Percentiles rank a stretch among this genome's conserved stretches.
phyloP scores from a whole-genome alignment of 2,113 vertebrate species.

The Gavialis gangeticus region DNA sequence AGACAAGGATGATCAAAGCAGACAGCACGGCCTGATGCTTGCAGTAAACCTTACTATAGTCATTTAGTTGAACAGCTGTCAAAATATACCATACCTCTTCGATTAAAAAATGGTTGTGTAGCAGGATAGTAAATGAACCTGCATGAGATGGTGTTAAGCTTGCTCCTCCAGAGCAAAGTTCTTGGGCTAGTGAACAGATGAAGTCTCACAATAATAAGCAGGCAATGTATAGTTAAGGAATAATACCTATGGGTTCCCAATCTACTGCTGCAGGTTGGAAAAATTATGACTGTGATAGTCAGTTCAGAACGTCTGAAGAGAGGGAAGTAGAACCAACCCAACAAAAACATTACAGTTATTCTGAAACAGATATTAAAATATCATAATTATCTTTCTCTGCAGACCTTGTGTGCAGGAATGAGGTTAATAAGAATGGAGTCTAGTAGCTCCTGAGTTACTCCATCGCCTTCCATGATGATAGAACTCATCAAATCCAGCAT shows the following conservation, averaged over 20 bases:
- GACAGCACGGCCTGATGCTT: not conserved
- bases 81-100: not conserved
- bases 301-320: not conserved
- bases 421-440: constrained; percentile 99
- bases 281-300: rapidly evolving
- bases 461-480: constrained; percentile 99
- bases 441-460: constrained; percentile 97
- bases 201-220: not conserved
- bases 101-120: not conserved
- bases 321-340: not conserved
- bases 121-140: not conserved
- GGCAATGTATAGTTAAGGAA: not conserved
- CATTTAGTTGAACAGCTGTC: not conserved
- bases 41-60: not conserved
- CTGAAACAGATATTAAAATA: not conserved
- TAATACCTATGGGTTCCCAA: not conserved
- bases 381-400: constrained; percentile 23
- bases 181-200: not conserved
- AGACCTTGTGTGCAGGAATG: constrained; percentile 97
- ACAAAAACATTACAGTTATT: not conserved
- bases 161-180: not conserved
- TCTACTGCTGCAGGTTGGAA: not conserved
- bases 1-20: not conserved
- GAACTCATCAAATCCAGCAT: constrained; percentile 99
- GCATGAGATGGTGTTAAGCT: not conserved